These are phyloP conservation scores for Galeopsomyia nigrocyanea DNA, from an alignment of 2,888 invertebrate species.

Conservation along the genomic window DNA sequence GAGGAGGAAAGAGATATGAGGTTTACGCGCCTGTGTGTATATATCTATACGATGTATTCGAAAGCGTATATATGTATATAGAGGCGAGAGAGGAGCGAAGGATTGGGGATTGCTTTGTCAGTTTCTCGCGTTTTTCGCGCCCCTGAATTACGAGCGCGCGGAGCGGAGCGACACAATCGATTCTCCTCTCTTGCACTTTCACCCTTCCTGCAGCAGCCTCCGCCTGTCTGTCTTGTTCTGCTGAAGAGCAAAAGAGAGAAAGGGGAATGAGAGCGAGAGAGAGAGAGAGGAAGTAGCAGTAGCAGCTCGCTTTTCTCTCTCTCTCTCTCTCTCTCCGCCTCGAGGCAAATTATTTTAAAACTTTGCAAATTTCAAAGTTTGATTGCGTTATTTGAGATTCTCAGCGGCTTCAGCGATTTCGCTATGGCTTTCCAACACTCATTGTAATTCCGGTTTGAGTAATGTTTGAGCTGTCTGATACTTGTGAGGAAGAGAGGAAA, in stretches of 20 bases:
- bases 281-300: neutral
- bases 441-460: too few species aligned
- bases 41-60: too few species aligned
- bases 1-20: neutral
- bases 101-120: conserved; percentile 3
- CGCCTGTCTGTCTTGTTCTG: neutral
- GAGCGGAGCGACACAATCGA: conserved; percentile 51
- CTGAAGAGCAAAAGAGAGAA: neutral
- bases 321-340: too few species aligned
- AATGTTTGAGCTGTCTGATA: too few species aligned
- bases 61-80: conserved; percentile 47
- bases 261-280: conserved; percentile 6
- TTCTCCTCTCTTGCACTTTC: conserved; percentile 43
- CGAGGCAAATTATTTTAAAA: conserved; percentile 20
- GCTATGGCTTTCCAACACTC: too few species aligned
- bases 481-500: too few species aligned
- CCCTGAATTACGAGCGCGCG: conserved; percentile 39
- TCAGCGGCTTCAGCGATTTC: too few species aligned
- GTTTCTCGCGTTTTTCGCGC: conserved; percentile 49
- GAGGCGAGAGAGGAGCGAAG: too few species aligned
- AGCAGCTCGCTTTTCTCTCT: neutral
- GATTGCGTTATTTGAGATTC: conserved; percentile 11
- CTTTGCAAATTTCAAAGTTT: conserved; percentile 32
- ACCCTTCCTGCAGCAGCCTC: neutral
- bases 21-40: conserved; percentile 16